phyloP scores from a whole-genome alignment of 2,888 invertebrate species.

The Macaria liturata region DNA sequence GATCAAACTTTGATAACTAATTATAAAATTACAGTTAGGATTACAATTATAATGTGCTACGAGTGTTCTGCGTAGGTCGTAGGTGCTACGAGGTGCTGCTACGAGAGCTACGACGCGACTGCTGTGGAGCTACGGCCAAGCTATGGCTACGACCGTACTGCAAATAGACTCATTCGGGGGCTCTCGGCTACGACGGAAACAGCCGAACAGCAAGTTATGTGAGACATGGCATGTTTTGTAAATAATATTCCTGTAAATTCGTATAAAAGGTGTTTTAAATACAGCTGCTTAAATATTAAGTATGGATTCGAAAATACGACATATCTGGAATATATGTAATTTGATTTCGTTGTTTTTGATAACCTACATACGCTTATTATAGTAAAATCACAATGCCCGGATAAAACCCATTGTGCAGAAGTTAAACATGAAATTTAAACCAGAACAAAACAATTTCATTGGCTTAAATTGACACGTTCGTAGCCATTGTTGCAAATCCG shows the following conservation, averaged over 20 bases:
- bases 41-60: slow-evolving; percentile 5
- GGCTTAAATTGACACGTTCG: slow-evolving; percentile 14
- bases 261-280: too few species aligned
- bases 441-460: too few species aligned
- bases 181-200: slow-evolving; percentile 60
- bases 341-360: too few species aligned
- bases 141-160: slow-evolving; percentile 51
- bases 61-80: slow-evolving; percentile 27
- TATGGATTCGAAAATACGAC: too few species aligned
- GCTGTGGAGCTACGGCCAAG: slow-evolving; percentile 61
- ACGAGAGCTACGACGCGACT: slow-evolving; percentile 70
- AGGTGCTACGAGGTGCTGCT: slow-evolving; percentile 37
- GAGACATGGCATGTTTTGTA: slow-evolving; percentile 43
- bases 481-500: slow-evolving; percentile 26
- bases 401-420: too few species aligned
- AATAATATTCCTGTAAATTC: too few species aligned
- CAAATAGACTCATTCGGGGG: slow-evolving; percentile 57
- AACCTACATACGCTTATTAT: too few species aligned
- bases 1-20: slow-evolving; percentile 10
- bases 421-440: too few species aligned
- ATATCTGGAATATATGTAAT: too few species aligned
- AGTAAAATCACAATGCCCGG: too few species aligned
- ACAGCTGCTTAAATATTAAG: too few species aligned
- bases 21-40: slow-evolving; percentile 7
- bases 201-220: slow-evolving; percentile 63